Base-by-base conservation (phyloP, 2,888 invertebrate species). In the Latrodectus hesperus region DNA sequence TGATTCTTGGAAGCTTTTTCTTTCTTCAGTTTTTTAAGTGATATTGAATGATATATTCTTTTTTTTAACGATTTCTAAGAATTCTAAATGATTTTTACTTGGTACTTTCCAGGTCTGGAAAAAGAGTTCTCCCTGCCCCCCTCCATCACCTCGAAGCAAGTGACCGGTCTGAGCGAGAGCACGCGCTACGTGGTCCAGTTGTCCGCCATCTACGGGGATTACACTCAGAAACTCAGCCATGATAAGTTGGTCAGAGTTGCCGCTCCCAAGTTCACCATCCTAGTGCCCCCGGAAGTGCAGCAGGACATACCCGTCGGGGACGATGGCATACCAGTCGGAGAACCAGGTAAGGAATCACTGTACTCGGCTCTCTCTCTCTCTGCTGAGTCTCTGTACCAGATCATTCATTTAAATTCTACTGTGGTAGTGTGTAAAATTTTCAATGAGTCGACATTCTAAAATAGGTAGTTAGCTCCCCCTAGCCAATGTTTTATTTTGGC, bases 111-210 rank as follows among this genome's bases (percentile, higher is more conserved):
- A 86, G 89, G 86, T 10, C 76, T 78, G 6, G 89, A 89, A 52
- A 79, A 81, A 52, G 86, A 84, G 16, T 85, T 88, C 53, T 83
- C 83, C 12, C 71, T 89, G 16, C 88, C 89, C 0, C 88, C 88
- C 0, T 79, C 77, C n/a, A 74, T 83, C 22, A 88, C 86, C 6
- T 75, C 83, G 16, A 88, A 89, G 73, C 60, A 67, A 16, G 88
- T 89, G 16, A 79, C 55, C 0, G 87, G 84, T 0, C 55, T 89
- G 73, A 72, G 74, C 9, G 83, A 85, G 64, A 79, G 80, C 17
- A 86, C 89, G 1, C 74, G 76, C n/a, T 89, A 88, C 77, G 89
- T 76, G n/a, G 89, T 89, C 5, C 83, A 84, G 16, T 78, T 89
- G 65, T 88, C 88, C 0, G 88, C 89, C 16, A 85, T 89, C 64